Percentiles rank a stretch among this genome's conserved stretches.
Evolutionary conservation across 1,140 invertebrate genomes (phyloP).

Genomic region (Orussus abietinus): DNA sequence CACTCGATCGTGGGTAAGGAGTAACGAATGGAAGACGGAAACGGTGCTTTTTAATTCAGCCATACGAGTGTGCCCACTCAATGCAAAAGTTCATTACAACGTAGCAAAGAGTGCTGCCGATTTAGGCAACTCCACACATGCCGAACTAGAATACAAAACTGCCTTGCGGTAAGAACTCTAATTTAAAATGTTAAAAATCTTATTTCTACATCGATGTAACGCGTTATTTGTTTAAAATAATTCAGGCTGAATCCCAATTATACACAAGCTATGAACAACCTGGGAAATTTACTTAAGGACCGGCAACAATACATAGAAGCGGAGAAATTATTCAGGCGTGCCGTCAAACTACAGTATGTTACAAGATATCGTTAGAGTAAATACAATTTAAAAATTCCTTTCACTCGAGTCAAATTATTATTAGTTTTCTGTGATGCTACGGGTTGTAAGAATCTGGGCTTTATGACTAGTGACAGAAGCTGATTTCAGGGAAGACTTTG

Average conservation of each 20-base stretch:
- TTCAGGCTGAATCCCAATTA: slow-evolving; percentile 81
- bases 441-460: too few species aligned
- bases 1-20: slow-evolving; percentile 66
- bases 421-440: too few species aligned
- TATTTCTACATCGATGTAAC: too few species aligned
- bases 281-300: slow-evolving; percentile 88
- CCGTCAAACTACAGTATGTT: slow-evolving; percentile 69
- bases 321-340: slow-evolving; percentile 69
- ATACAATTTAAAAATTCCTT: too few species aligned
- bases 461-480: too few species aligned
- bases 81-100: slow-evolving; percentile 97
- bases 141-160: slow-evolving; percentile 73
- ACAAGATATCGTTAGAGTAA: too few species aligned
- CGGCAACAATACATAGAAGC: slow-evolving; percentile 69
- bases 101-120: slow-evolving; percentile 84
- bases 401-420: too few species aligned
- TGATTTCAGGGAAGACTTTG: slow-evolving; percentile 78
- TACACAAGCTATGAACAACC: slow-evolving; percentile 96
- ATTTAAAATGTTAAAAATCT: slow-evolving; percentile 4
- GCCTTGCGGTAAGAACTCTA: slow-evolving; percentile 63
- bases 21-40: slow-evolving; percentile 77
- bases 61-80: slow-evolving; percentile 73
- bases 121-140: slow-evolving; percentile 62
- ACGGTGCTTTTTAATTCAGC: slow-evolving; percentile 69
- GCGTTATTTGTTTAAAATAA: slow-evolving; percentile 23